Base-by-base conservation (phyloP, 2,113 vertebrate genomes). In the Pomatorhinus ruficollis region DNA sequence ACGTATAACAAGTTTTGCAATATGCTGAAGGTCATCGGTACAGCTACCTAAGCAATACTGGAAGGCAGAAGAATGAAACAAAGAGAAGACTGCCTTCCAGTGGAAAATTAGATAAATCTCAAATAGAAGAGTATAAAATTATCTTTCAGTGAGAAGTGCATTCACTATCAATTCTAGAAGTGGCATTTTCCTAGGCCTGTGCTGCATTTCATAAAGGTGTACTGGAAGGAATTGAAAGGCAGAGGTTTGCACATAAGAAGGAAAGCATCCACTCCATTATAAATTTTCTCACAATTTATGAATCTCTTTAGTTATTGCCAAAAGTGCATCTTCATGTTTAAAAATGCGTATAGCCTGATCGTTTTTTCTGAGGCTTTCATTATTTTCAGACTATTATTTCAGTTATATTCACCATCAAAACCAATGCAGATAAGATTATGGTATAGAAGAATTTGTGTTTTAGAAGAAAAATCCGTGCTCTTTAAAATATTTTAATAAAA, bases 381-480 rank as follows among this genome's bases (percentile, higher is more conserved):
- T 95, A 93, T 72, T 91, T 95, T 83, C 59, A 95, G 80, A 59
- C 93, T 95, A 94, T 95, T 97, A 97, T 95, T 97, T 96, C 83
- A 96, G 93, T 84, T 96, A 90, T 83, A 96, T 53, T 95, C 92
- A 79, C 74, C 75, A 95, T 88, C 84, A 98, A 97, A 97, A 97
- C 40, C 37, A 87, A 35, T 63, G 71, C 61, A 80, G 69, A 57
- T 66, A 92, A 90, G 35, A 90, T 60, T 22, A 14, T 37, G 27
- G 70, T 59, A 94, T 27, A 82, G 87, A 92, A 96, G 93, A 96
- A 95, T 83, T 78, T 83, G 80, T 86, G 74, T 39, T 89, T 90
- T 88, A 53, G 78, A 87, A 95, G 57, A 85, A 92, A 97, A 98
- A 96, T 83, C 66, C 68, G 86, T 82, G 54, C 63, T 93, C 53